A percentile compares a stretch with the other conserved stretches of the same genome.
These are phyloP conservation scores for Notodonta ziczac DNA, from an alignment of 2,888 invertebrate species.

Conservation along the genomic window DNA sequence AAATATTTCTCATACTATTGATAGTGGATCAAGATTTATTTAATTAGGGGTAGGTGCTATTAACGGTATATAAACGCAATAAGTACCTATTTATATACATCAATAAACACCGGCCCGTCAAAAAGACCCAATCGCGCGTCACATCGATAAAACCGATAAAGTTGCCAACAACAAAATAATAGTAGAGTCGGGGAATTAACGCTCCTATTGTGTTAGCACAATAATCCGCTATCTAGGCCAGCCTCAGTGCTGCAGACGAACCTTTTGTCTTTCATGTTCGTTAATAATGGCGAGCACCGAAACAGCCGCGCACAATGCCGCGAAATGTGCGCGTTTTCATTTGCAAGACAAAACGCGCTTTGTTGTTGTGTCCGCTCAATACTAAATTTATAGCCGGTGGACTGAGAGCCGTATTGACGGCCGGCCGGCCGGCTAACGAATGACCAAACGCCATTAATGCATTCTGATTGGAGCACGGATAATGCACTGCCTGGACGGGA, in stretches of 20 bases:
- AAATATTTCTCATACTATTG: too few species aligned
- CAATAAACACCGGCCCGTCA: conserved; percentile 20
- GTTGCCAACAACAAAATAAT: conserved; percentile 83
- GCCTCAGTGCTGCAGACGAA: conserved; percentile 84
- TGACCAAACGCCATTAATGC: conserved; percentile 76
- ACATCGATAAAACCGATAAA: conserved; percentile 80
- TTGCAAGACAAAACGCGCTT: conserved; percentile 85
- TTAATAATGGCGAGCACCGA: conserved; percentile 84
- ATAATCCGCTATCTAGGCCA: conserved; percentile 85
- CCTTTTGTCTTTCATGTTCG: conserved; percentile 85
- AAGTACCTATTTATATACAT: too few species aligned
- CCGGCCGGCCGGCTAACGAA: conserved; percentile 77
- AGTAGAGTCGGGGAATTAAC: conserved; percentile 83
- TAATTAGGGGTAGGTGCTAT: too few species aligned
- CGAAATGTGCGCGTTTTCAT: conserved; percentile 85
- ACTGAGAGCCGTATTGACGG: conserved; percentile 80
- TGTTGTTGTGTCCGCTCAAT: conserved; percentile 84
- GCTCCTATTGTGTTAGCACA: conserved; percentile 84
- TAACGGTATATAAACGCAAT: too few species aligned
- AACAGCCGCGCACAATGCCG: conserved; percentile 84
- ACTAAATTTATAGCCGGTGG: conserved; percentile 83
- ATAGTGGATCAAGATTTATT: too few species aligned
- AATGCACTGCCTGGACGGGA: conserved; percentile 16
- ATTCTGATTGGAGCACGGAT: conserved; percentile 67
- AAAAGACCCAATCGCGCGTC: conserved; percentile 50